Percentiles rank a stretch among this genome's conserved stretches.
These are phyloP conservation scores for Isurus oxyrinchus DNA, from an alignment of 2,113 vertebrate genomes.

Conservation along the genomic window DNA sequence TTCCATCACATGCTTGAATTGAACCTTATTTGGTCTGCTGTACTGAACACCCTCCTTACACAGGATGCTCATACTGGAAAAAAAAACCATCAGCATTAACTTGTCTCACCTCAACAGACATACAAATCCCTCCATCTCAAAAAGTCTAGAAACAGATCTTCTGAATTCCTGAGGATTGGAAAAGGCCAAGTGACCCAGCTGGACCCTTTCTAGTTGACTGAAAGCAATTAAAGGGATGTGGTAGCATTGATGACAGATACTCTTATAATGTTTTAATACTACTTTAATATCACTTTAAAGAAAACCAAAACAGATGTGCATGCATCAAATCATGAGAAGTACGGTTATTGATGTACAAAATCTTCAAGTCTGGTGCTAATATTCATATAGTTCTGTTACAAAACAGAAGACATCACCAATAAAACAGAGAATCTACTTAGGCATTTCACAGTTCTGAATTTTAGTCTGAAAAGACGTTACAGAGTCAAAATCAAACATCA, in stretches of 20 bases:
- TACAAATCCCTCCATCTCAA: neutral
- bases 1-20: neutral
- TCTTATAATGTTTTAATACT: neutral
- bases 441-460: neutral
- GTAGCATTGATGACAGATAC: neutral
- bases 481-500: neutral
- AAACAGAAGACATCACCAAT: neutral
- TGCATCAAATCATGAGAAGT: neutral
- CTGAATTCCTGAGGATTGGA: neutral
- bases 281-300: constrained; percentile 3
- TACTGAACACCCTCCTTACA: neutral
- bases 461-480: neutral
- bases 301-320: neutral
- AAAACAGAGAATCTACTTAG: neutral
- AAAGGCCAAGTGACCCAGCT: neutral
- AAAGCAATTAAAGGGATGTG: neutral
- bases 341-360: neutral
- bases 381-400: neutral
- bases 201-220: too few relatives aligned
- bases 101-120: neutral
- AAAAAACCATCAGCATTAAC: neutral
- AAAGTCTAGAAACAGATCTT: neutral
- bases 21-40: neutral
- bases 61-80: neutral
- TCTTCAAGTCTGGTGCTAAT: neutral